phyloP scores from a whole-genome alignment of 1,140 invertebrate species.

The Antheraea mylitta region DNA sequence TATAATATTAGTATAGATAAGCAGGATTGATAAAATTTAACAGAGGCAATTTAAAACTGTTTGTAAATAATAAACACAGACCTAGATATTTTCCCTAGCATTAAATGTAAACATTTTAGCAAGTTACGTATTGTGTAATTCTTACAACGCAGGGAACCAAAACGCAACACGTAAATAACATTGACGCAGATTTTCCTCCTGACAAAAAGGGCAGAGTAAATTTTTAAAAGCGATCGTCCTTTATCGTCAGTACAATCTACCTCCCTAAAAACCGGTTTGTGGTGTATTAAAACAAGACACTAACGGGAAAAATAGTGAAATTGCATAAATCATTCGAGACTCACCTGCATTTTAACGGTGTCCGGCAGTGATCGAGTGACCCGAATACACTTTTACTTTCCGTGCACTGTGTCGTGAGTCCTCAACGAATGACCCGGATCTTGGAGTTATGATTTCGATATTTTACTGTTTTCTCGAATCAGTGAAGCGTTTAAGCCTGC shows the following conservation, averaged over 20 bases:
- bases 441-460: slow-evolving; percentile 42
- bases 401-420: slow-evolving; percentile 22
- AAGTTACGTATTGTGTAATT: background rate
- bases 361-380: slow-evolving; percentile 11
- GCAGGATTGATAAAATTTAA: no score
- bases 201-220: slow-evolving; percentile 13
- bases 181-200: slow-evolving; percentile 11
- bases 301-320: slow-evolving; percentile 13
- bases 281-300: background rate
- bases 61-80: background rate
- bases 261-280: slow-evolving; percentile 4
- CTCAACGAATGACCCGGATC: slow-evolving; percentile 49
- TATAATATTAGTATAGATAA: no score
- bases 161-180: background rate
- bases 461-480: slow-evolving; percentile 34
- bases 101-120: background rate
- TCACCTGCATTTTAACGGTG: slow-evolving; percentile 41
- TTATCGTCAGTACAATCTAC: slow-evolving; percentile 26
- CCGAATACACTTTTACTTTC: slow-evolving; percentile 51
- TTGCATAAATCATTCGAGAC: slow-evolving; percentile 26
- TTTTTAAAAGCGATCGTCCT: slow-evolving; percentile 23
- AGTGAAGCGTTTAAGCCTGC: slow-evolving; percentile 39
- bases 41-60: no score
- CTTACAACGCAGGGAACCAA: background rate
- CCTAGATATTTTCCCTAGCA: background rate